Evolutionary conservation across 2,113 vertebrate genomes (phyloP).

Genomic region (Zingel zingel): DNA sequence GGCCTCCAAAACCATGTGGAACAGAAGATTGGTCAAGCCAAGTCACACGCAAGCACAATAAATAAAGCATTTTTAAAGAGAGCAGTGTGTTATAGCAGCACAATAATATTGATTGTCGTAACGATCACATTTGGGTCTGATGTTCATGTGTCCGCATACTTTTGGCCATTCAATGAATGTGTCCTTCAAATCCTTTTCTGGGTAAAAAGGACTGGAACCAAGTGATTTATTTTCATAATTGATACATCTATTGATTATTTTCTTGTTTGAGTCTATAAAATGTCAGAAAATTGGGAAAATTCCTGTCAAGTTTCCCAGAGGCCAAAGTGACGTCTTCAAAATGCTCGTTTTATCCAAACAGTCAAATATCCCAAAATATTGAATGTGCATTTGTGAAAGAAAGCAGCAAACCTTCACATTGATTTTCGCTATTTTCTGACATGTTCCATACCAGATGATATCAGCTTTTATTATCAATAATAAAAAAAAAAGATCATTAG

Average conservation of each 20-base stretch:
- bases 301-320: no score
- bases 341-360: neutral
- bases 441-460: neutral
- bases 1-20: neutral
- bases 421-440: neutral
- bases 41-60: no score
- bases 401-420: neutral
- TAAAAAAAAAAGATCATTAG: neutral
- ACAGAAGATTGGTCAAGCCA: neutral
- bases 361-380: neutral
- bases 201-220: neutral
- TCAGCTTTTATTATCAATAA: neutral
- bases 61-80: no score
- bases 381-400: no score
- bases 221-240: neutral
- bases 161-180: neutral
- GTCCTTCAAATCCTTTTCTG: neutral
- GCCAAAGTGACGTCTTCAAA: no score
- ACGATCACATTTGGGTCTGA: neutral
- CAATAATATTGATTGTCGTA: neutral
- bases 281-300: no score
- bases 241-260: neutral
- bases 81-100: neutral
- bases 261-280: neutral
- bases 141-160: neutral